Evolutionary conservation across 2,113 vertebrate genomes (phyloP).

Genomic region (Panurus biarmicus): DNA sequence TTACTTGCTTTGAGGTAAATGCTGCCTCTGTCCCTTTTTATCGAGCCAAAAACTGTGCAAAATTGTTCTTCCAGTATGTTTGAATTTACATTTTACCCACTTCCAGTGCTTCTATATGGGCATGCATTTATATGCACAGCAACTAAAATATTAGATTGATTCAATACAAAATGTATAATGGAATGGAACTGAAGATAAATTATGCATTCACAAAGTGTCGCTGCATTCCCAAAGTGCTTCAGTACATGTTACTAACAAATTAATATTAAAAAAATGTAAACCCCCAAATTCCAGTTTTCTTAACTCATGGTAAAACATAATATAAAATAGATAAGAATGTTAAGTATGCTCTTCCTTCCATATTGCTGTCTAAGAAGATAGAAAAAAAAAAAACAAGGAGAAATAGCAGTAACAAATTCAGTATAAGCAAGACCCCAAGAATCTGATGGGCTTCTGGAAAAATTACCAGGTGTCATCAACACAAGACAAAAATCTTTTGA

Average conservation of each 20-base stretch:
- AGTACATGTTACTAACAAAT: background rate
- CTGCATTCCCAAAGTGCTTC: background rate
- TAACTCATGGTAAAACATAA: background rate
- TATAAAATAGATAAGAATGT: background rate
- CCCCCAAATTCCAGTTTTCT: background rate
- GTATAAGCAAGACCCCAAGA: background rate
- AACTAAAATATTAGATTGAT: background rate
- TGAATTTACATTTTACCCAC: background rate
- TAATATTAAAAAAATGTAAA: background rate
- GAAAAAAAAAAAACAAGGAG: background rate
- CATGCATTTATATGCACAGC: background rate
- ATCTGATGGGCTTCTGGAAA: background rate
- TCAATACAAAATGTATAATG: background rate
- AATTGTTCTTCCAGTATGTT: background rate
- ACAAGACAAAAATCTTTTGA: background rate
- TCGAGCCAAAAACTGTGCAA: background rate
- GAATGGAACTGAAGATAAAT: background rate
- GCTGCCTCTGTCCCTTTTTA: background rate
- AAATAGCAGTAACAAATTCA: background rate
- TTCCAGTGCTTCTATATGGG: background rate
- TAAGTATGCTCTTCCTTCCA: background rate
- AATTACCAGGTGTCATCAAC: background rate
- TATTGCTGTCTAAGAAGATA: background rate
- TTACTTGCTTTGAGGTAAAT: slow-evolving; percentile 20
- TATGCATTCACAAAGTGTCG: background rate